phyloP scores from a whole-genome alignment of 2,888 invertebrate species.

The Lycaena phlaeas region DNA sequence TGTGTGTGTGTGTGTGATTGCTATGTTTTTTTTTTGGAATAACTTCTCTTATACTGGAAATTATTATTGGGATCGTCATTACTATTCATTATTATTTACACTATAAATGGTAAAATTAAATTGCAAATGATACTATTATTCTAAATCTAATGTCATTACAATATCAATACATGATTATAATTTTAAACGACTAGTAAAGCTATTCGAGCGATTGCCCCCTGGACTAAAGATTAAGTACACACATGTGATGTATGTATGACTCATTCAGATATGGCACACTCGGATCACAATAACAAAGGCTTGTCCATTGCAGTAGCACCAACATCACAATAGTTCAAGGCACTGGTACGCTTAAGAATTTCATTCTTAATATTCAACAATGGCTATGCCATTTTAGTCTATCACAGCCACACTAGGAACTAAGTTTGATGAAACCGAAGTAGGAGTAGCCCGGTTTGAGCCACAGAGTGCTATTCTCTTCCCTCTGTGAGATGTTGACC shows the following conservation, averaged over 20 bases:
- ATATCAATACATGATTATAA: no score
- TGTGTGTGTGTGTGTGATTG: no score
- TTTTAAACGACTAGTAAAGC: no score
- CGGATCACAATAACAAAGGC: conserved; percentile 16
- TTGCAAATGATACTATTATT: no score
- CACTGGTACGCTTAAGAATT: conserved; percentile 5
- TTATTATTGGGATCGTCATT: no score
- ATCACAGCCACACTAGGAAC: conserved; percentile 54
- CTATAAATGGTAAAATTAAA: no score
- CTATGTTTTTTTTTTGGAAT: no score
- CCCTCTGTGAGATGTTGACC: conserved; percentile 49
- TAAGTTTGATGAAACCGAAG: conserved; percentile 58
- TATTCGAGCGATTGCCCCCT: no score
- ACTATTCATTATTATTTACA: no score
- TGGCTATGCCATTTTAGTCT: not conserved
- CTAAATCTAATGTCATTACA: no score
- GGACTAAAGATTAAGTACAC: not conserved
- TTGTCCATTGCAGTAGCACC: conserved; percentile 15
- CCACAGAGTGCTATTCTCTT: conserved; percentile 50
- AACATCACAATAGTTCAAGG: conserved; percentile 12
- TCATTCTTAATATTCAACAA: not conserved
- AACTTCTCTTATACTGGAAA: no score
- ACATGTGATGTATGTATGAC: conserved; percentile 19
- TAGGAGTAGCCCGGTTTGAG: conserved; percentile 49
- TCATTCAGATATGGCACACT: conserved; percentile 22